Evolutionary conservation across 2,888 invertebrate genomes (phyloP), one percentile per base, ranked within the genome.

Genomic region (Rotaria macrura): DNA sequence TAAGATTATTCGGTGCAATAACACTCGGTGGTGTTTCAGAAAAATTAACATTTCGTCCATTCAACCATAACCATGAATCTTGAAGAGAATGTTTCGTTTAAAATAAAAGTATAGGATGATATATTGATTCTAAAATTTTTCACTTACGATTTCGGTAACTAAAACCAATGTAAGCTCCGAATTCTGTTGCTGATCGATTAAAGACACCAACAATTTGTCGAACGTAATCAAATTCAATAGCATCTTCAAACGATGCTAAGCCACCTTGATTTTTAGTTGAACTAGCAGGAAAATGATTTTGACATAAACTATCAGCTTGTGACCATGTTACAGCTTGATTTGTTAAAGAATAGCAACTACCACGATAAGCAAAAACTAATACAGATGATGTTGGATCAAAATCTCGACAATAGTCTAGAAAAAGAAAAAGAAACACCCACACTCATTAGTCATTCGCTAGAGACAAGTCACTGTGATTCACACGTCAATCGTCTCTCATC

Each of bases 331-430:
- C 79, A 40, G 20, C 12, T 79, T 79, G 43, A 79, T 40, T 43
- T 25, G 79, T 79, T 79, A 79, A 25, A 5, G 79, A 79, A 79
- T 79, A 79, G 43, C 79, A 79, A 79, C 40, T 43, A 23, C 79
- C 79, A 43, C 79, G 79, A 79, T 79, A 43, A 14, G 79, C 79
- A 79, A 79, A 79, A 7, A 79, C 14, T n/a, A 79, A 79, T 34
- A 65, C 65, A 29, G 65, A 65, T 79, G 79, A 79, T 79, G 23
- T 14, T 79, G 40, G 79, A 10, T 43, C 79, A 43, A 79, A 79
- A 79, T 79, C 79, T 79, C 43, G 40, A n/a, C 79, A 79, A 10
- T 79, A 79, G 43, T 79, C 79, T 79, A 79, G n/a, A n/a, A n/a
- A n/a, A n/a, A n/a, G n/a, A n/a, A n/a, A 79, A 79, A 25, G 65